Percentiles rank a stretch among this genome's conserved stretches.
phyloP scores from a whole-genome alignment of 2,888 invertebrate species.

The Morpho achilles region DNA sequence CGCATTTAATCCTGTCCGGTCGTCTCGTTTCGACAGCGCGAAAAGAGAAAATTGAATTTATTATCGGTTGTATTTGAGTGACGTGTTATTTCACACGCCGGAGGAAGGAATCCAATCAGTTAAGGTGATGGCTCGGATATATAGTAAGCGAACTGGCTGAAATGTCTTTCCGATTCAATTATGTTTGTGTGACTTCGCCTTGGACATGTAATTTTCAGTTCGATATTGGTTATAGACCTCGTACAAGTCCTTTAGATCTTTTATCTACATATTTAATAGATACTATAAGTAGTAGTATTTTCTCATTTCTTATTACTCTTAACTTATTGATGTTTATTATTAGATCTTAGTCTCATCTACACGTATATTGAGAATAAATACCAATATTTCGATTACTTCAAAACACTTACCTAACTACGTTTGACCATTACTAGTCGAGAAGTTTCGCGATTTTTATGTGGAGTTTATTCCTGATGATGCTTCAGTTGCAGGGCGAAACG shows the following conservation, averaged over 20 bases:
- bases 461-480: too few relatives aligned
- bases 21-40: constrained; percentile 53
- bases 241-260: not conserved
- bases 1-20: constrained; percentile 73
- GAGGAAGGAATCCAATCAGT: constrained; percentile 62
- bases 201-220: constrained; percentile 19
- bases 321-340: too few relatives aligned
- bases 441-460: too few relatives aligned
- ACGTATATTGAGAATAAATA: too few relatives aligned
- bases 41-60: constrained; percentile 76
- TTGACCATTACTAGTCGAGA: too few relatives aligned
- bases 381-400: too few relatives aligned
- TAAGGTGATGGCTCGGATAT: constrained; percentile 51
- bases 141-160: constrained; percentile 50
- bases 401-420: too few relatives aligned
- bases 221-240: constrained; percentile 11
- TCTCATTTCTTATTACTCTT: too few relatives aligned
- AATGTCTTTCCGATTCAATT: constrained; percentile 55
- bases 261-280: not conserved
- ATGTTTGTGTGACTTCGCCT: constrained; percentile 17
- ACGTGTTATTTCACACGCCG: constrained; percentile 77
- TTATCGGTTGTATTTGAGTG: constrained; percentile 76
- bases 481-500: too few relatives aligned
- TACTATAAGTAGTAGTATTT: not conserved
- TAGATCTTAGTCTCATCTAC: too few relatives aligned